These are phyloP conservation scores for Axea sp. DNA, from an alignment of 2,888 invertebrate genomes.

Conservation along the genomic window DNA sequence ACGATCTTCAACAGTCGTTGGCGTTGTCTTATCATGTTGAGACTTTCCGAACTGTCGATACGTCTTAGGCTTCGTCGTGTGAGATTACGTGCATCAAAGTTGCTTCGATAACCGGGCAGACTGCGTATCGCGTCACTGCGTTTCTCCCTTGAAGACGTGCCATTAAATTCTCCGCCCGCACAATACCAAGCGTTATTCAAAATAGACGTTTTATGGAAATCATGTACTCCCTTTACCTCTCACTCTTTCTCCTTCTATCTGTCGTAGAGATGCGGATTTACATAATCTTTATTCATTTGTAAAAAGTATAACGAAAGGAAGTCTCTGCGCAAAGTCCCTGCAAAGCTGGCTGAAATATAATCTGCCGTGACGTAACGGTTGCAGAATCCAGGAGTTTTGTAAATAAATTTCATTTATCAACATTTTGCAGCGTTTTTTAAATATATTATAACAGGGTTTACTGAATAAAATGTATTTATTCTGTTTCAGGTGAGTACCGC, in stretches of 20 bases:
- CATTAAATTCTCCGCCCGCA: slow-evolving; percentile 31
- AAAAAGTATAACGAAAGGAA: slow-evolving; percentile 14
- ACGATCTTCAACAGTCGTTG: slow-evolving; percentile 57
- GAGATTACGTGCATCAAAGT: slow-evolving; percentile 60
- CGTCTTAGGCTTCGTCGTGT: slow-evolving; percentile 52
- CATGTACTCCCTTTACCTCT: slow-evolving; percentile 2
- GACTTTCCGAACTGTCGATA: slow-evolving; percentile 62
- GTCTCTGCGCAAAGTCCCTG: slow-evolving; percentile 18
- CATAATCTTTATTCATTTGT: slow-evolving; percentile 51
- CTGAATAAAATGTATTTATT: slow-evolving; percentile 16
- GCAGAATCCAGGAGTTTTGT: slow-evolving; percentile 24
- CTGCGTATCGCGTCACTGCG: slow-evolving; percentile 31
- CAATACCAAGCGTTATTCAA: slow-evolving; percentile 41
- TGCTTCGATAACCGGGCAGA: slow-evolving; percentile 52
- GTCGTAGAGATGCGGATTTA: slow-evolving; percentile 7
- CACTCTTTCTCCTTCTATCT: slow-evolving; percentile 1
- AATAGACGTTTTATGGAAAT: slow-evolving; percentile 45
- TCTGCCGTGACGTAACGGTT: slow-evolving; percentile 27
- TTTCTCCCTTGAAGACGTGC: slow-evolving; percentile 27
- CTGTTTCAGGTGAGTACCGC: slow-evolving; percentile 42
- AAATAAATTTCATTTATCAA: slow-evolving; percentile 39
- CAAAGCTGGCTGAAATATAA: slow-evolving; percentile 23
- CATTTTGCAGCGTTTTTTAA: slow-evolving; percentile 6
- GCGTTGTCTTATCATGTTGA: slow-evolving; percentile 57
- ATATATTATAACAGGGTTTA: too few relatives aligned